phyloP scores from a whole-genome alignment of 2,113 vertebrate genomes.

The Pipa parva region DNA sequence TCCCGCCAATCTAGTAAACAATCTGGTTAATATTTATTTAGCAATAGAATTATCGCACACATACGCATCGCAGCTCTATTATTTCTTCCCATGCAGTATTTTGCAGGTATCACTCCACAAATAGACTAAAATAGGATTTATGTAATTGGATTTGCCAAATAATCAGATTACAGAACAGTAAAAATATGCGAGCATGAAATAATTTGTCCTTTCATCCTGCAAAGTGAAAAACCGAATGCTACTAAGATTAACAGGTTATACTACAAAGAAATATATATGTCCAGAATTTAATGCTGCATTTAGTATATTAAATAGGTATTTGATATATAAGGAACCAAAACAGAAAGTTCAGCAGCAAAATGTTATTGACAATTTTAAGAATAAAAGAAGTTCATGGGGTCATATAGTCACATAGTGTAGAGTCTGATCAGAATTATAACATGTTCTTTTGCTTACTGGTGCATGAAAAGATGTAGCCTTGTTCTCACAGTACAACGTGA shows the following conservation, averaged over 20 bases:
- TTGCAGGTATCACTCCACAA: conserved; percentile 36
- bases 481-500: not conserved
- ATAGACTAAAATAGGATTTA: conserved; percentile 40
- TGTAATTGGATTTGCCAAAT: conserved; percentile 36
- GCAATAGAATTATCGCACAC: not conserved
- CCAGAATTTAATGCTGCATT: not conserved
- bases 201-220: conserved; percentile 26
- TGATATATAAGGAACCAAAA: no score
- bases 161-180: conserved; percentile 27
- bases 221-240: conserved; percentile 21
- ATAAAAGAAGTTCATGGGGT: not conserved
- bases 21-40: not conserved
- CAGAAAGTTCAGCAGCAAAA: not conserved
- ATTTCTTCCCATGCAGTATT: conserved; percentile 1
- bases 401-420: no score
- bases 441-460: not conserved
- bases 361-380: not conserved
- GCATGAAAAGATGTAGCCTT: not conserved
- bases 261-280: conserved; percentile 5
- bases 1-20: no score
- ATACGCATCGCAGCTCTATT: not conserved
- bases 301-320: no score
- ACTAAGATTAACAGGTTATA: conserved; percentile 6
- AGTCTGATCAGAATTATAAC: no score
- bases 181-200: conserved; percentile 38